Conservation (phyloP, 2,113 vertebrate species). For the Embiotoca jacksoni region DNA sequence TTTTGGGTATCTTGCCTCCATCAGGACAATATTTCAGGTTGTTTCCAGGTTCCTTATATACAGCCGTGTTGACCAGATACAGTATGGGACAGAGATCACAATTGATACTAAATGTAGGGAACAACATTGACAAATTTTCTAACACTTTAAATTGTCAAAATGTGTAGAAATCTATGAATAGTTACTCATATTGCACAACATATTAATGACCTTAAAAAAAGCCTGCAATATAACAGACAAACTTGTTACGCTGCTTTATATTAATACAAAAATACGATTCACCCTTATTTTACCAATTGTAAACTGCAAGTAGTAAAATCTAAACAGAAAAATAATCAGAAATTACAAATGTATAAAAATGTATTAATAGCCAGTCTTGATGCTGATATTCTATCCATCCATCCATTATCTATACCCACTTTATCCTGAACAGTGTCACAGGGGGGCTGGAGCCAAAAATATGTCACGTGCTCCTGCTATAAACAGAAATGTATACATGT, state of each 20-base stretch:
- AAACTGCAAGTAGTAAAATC: background rate
- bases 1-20: background rate
- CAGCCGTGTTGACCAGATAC: background rate
- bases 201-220: background rate
- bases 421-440: background rate
- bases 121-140: background rate
- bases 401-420: background rate
- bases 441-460: background rate
- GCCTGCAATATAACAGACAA: too few species aligned
- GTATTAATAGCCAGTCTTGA: background rate
- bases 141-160: background rate
- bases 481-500: constrained; percentile 7
- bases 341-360: background rate
- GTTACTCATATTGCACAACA: background rate
- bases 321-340: background rate
- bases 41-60: background rate
- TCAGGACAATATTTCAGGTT: background rate
- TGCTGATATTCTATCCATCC: too few species aligned
- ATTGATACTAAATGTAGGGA: background rate
- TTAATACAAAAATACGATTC: background rate
- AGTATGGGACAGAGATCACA: background rate
- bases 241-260: background rate
- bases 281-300: background rate
- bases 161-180: background rate
- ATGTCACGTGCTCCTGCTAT: background rate